A percentile compares a stretch with the other conserved stretches of the same genome.
These are phyloP conservation scores for Melinaea menophilus DNA, from an alignment of 2,888 invertebrate species.

Conservation along the genomic window DNA sequence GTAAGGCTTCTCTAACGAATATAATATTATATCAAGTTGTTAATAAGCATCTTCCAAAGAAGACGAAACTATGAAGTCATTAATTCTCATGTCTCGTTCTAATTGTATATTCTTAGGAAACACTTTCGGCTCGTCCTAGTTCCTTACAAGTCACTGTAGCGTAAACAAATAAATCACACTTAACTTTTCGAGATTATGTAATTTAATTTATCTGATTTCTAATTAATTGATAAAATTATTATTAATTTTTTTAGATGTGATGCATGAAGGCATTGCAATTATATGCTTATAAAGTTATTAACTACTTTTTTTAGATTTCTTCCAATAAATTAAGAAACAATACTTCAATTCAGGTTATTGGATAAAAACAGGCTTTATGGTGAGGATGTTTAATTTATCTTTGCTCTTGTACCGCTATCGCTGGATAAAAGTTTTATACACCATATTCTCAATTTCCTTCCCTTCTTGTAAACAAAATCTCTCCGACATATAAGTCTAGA, in stretches of 20 bases:
- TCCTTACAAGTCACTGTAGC: constrained; percentile 38
- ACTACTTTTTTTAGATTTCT: background rate
- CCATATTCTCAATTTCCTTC: too few species aligned
- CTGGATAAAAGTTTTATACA: too few species aligned
- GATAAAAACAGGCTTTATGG: too few species aligned
- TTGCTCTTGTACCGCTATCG: too few species aligned
- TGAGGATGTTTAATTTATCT: too few species aligned
- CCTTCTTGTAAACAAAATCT: too few species aligned
- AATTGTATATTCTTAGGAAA: constrained; percentile 50
- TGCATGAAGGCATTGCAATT: too few species aligned
- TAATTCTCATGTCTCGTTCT: constrained; percentile 48
- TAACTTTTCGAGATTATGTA: constrained; percentile 23
- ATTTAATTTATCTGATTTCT: constrained; percentile 14
- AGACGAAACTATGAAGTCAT: constrained; percentile 33
- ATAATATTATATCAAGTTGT: background rate
- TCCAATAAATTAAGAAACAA: too few species aligned
- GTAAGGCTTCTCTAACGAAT: too few species aligned
- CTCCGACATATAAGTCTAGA: too few species aligned
- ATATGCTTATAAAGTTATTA: too few species aligned
- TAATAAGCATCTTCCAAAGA: constrained; percentile 11
- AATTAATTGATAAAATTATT: constrained; percentile 8
- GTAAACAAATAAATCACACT: constrained; percentile 58
- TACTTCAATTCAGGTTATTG: too few species aligned
- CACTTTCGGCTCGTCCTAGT: constrained; percentile 41
- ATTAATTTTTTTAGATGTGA: background rate